Conservation (phyloP, 2,113 vertebrate species). For the Grallaria varia region DNA sequence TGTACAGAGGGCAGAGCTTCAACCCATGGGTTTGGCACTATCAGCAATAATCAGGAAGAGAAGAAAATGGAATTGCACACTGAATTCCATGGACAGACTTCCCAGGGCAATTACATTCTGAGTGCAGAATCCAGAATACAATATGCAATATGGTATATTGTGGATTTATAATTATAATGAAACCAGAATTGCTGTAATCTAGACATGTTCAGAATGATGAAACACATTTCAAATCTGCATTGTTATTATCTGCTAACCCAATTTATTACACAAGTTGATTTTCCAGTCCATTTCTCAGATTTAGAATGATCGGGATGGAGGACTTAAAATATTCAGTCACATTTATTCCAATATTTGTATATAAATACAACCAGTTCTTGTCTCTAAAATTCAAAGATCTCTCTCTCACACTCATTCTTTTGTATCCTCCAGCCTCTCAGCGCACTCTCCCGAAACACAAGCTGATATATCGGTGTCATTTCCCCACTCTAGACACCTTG, state of each 20-base stretch:
- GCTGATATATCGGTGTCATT: not conserved
- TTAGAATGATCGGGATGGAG: not conserved
- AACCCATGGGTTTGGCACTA: not conserved
- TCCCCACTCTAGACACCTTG: not conserved
- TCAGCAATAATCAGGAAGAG: not conserved
- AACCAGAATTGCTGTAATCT: constrained; percentile 2
- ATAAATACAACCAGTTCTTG: not conserved
- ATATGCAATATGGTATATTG: not conserved
- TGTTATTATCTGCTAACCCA: constrained; percentile 35
- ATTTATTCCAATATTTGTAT: constrained; percentile 2
- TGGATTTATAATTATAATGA: not conserved
- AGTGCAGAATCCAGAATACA: not conserved
- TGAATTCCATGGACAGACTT: not conserved
- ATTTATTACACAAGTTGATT: constrained; percentile 26
- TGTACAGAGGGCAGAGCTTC: not conserved
- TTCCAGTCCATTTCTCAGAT: constrained; percentile 54
- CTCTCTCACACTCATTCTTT: not conserved
- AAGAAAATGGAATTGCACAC: not conserved
- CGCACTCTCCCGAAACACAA: not conserved
- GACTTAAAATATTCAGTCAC: not conserved
- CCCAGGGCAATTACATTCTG: not conserved
- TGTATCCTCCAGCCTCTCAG: not conserved
- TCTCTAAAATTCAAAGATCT: not conserved
- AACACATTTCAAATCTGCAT: constrained; percentile 1
- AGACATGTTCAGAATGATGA: constrained; percentile 7